phyloP scores from a whole-genome alignment of 1,140 invertebrate genomes.

The Eupristina koningsbergeri region DNA sequence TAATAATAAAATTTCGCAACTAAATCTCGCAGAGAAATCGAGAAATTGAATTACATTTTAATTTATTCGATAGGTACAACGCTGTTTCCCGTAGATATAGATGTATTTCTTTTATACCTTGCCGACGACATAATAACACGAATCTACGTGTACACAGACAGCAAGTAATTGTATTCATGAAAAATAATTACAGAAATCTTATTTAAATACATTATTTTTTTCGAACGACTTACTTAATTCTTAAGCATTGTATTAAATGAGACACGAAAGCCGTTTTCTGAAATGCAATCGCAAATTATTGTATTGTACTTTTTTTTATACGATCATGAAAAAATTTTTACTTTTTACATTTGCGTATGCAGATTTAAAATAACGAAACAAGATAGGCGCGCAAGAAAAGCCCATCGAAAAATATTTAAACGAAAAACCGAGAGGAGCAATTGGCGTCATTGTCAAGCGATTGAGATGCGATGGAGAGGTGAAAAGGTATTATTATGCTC shows the following conservation, averaged over 20 bases:
- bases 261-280: background rate
- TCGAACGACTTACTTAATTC: background rate
- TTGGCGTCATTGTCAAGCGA: background rate
- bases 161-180: background rate
- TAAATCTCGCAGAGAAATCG: no score
- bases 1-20: no score
- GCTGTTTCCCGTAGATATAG: no score
- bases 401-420: background rate
- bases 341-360: no score
- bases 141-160: background rate
- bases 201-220: background rate
- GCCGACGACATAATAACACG: background rate
- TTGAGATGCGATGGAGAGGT: background rate
- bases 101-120: no score
- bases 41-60: no score
- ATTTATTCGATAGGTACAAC: no score
- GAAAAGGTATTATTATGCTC: background rate
- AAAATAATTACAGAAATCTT: background rate
- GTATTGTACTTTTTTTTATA: background rate
- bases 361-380: background rate
- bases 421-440: background rate
- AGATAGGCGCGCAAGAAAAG: background rate
- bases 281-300: background rate
- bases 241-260: background rate
- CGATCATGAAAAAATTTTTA: background rate